Evolutionary conservation across 2,113 vertebrate species (phyloP).

Genomic region (Condylura cristata): DNA sequence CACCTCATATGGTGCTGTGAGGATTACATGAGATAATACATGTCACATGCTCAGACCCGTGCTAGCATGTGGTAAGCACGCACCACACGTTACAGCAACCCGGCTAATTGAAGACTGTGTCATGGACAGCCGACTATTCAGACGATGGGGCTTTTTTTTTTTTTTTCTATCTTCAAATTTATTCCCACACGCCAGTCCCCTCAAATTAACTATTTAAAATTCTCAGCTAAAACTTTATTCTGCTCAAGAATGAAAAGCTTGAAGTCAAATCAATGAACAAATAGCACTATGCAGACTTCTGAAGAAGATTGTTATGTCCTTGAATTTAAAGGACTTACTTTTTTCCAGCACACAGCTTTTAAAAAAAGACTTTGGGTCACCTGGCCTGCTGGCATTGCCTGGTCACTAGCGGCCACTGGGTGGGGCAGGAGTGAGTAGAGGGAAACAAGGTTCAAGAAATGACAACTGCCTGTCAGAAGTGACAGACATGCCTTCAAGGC

Average conservation of each 20-base stretch:
- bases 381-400: not conserved
- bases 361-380: not conserved
- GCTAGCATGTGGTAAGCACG: fast-evolving
- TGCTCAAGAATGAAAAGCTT: not conserved
- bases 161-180: not conserved
- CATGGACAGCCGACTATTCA: not conserved
- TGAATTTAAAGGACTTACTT: not conserved
- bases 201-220: constrained; percentile 5
- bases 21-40: not conserved
- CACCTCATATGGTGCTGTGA: not conserved
- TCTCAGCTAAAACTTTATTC: constrained; percentile 22
- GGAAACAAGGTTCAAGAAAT: not conserved
- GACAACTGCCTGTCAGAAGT: not conserved
- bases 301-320: not conserved
- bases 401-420: fast-evolving
- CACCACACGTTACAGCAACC: not conserved
- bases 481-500: not conserved
- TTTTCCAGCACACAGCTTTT: not conserved
- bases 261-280: not conserved
- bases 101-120: not conserved
- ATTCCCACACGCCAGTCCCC: constrained; percentile 38
- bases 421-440: not conserved
- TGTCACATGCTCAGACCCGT: not conserved
- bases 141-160: not conserved
- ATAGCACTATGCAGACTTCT: not conserved